Evolutionary conservation across 2,113 vertebrate species (phyloP), one percentile per base, ranked within the genome.

Genomic region (Macroglossus sobrinus): DNA sequence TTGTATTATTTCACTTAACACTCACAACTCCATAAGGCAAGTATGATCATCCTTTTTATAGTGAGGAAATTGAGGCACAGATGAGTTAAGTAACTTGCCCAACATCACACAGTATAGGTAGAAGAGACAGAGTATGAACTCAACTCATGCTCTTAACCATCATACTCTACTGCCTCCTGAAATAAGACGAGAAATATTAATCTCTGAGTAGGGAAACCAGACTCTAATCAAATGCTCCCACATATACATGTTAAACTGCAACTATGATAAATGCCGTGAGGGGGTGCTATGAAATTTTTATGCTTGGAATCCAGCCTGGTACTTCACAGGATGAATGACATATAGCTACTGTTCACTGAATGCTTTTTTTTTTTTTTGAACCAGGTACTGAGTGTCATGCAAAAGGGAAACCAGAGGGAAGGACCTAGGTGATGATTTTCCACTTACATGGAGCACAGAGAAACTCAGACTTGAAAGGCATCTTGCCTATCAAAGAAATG

Each of bases 1-100:
- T 45, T 89, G 74, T 75, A 84, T 92, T 57, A 68, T 79, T 94
- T 87, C 55, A 91, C 50, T 57, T 63, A 94, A 90, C 43, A 63
- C 7, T 64, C 38, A 63, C 7, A 84, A 71, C 1, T n/a, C 33
- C 19, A 2, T 57, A 57, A 64, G 11, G 15, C 40, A 43, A 18
- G 1, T 66, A 26, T 8, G 38, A 45, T 43, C 33, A 50, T 57
- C 47, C 28, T 90, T 93, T 88, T 14, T 38, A 88, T 18, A 53
- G 66, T 13, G 30, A 89, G 81, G n/a, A 80, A 53, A 94, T 13
- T 14, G 61, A 82, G 55, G 72, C 40, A 53, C 50, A 74, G 55
- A 78, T 40, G 66, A 9, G 30, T n/a, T 57, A 57, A 57, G 11
- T 74, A 84, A 81, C 24, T 84, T 75, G 28, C 21, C 18, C 6